Base-by-base conservation (phyloP, 2,113 vertebrate genomes). In the Egretta garzetta region DNA sequence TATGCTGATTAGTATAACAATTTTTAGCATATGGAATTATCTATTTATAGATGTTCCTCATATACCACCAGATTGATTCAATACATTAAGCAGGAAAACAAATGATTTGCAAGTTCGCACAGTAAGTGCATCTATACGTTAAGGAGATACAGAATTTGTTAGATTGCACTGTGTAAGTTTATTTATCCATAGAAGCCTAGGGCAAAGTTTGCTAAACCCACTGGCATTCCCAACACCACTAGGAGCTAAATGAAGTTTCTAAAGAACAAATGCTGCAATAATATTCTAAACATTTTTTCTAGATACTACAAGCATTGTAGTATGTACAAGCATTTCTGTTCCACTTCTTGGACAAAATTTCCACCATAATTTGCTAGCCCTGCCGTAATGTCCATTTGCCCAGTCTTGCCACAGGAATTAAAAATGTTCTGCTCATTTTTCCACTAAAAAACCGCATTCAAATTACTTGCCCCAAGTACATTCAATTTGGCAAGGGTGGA, bases 11-110 rank as follows among this genome's bases (percentile, higher is more conserved):
- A 90, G 33, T 14, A 28, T 58, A 81, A 85, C 47, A 22, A 6
- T 16, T 88, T 72, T 90, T 52, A 95, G 59, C 94, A 86, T 90
- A 88, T 83, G 91, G 89, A 82, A 86, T 95, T 76, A 63, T 59
- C 74, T 85, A 93, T 93, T 90, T 94, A 91, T 90, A 90, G 74
- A 30, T 0, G 0, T 20, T 68, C 21, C 64, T 94, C 49, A 7
- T 41, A 50, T 76, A 49, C 27, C 75, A 80, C 89, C 64, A 90
- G 81, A 76, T 58, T 73, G 87, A 91, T 91, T 59, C 55, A 58
- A 85, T 80, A 49, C 76, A 47, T 85, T 53, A 43, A 53, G 79
- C 66, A 95, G 79, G 30, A 77, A 80, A 96, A 50, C 68, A 56
- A 80, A 87, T 37, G 24, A 63, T 89, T 64, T 81, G 41, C 53